A percentile compares a stretch with the other conserved stretches of the same genome.
Conservation (phyloP, 2,888 invertebrate genomes). For the Homarus gammarus region DNA sequence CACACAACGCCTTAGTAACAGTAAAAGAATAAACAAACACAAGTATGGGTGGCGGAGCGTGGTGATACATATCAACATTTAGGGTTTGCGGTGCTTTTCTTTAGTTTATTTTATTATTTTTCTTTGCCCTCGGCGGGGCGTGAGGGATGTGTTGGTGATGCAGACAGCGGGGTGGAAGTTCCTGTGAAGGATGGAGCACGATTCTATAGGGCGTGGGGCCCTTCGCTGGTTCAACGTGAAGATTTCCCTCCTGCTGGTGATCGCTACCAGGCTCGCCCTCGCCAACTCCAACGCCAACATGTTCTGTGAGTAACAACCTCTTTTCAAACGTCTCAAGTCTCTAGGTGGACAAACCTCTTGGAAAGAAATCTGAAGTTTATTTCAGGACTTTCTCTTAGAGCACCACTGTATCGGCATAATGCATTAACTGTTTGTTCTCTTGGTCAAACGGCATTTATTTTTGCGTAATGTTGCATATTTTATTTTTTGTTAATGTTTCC, state of each 20-base stretch:
- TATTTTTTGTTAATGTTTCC: too few species aligned
- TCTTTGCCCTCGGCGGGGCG: background rate
- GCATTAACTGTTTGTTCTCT: too few species aligned
- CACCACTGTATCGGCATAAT: too few species aligned
- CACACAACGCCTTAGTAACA: background rate
- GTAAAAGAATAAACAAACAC: background rate
- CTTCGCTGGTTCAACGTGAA: background rate
- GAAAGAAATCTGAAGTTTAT: too few species aligned
- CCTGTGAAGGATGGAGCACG: constrained; percentile 35
- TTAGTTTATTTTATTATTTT: background rate
- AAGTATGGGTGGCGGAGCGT: background rate
- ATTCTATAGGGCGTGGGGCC: constrained; percentile 30
- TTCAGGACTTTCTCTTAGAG: too few species aligned
- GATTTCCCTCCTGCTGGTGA: constrained; percentile 9
- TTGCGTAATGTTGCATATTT: too few species aligned
- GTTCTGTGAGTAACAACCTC: constrained; percentile 14
- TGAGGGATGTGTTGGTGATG: background rate
- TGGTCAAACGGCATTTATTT: too few species aligned
- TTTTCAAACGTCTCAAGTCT: too few species aligned
- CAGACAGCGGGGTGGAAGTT: background rate
- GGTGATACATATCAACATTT: constrained; percentile 4
- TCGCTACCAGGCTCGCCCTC: constrained; percentile 19
- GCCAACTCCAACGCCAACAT: constrained; percentile 38
- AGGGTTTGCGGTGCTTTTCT: background rate
- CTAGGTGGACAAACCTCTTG: too few species aligned